Percentiles rank a stretch among this genome's conserved stretches.
Conservation (phyloP, 2,797 vertebrate species). For the Sebastes nivosus region DNA sequence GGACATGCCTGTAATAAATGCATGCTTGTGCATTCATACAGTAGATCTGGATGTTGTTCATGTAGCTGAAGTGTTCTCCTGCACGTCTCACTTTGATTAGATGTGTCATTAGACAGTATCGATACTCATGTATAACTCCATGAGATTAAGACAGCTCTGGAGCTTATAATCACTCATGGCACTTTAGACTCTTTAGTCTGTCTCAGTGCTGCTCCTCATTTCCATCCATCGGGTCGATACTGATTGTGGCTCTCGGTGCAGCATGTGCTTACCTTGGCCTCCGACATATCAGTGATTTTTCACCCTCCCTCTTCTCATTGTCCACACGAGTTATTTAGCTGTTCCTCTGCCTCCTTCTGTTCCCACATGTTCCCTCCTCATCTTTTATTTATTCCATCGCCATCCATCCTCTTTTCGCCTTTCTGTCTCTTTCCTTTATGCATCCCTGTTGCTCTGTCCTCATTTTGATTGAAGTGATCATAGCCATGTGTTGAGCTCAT, state of each 20-base stretch:
- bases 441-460: neutral
- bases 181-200: neutral
- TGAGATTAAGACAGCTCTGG: neutral
- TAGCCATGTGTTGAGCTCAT: slow-evolving; percentile 26
- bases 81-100: slow-evolving; percentile 8
- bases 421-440: neutral
- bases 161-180: slow-evolving; percentile 4
- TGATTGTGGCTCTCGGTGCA: neutral
- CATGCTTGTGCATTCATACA: neutral
- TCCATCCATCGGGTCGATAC: neutral
- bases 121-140: slow-evolving; percentile 6
- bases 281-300: neutral
- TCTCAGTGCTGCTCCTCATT: slow-evolving; percentile 6
- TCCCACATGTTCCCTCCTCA: neutral
- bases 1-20: slow-evolving; percentile 9
- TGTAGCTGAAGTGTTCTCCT: slow-evolving; percentile 5
- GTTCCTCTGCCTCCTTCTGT: slow-evolving; percentile 1
- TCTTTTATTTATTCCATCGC: slow-evolving; percentile 31
- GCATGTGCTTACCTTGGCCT: neutral
- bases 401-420: neutral
- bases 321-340: slow-evolving; percentile 4
- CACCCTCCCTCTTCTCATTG: neutral
- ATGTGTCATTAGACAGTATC: slow-evolving; percentile 1
- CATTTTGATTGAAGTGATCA: slow-evolving; percentile 53
- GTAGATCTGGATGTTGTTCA: neutral